Percentiles rank a stretch among this genome's conserved stretches.
phyloP scores from a whole-genome alignment of 2,113 vertebrate genomes.

The Tupaia tana region DNA sequence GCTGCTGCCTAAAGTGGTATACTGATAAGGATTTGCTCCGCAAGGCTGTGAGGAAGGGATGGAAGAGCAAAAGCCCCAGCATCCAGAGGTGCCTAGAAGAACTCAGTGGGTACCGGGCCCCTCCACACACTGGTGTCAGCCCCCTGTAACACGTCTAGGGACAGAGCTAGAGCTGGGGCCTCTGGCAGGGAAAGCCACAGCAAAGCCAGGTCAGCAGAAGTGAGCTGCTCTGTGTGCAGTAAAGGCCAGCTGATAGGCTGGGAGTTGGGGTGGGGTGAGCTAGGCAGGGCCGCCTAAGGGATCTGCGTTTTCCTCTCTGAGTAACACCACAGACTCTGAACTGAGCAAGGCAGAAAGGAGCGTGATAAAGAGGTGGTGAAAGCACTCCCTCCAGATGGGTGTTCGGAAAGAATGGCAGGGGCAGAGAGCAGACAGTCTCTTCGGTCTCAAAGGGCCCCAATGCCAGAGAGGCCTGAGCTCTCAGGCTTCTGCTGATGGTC shows the following conservation, averaged over 20 bases:
- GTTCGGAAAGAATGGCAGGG: no score
- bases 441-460: not conserved
- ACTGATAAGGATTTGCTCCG: not conserved
- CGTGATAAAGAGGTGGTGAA: no score
- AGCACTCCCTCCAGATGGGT: not conserved
- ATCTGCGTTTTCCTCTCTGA: not conserved
- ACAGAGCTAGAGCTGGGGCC: not conserved
- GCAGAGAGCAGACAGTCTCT: not conserved
- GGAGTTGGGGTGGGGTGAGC: not conserved
- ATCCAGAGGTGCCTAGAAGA: not conserved
- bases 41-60: not conserved
- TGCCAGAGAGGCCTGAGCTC: not conserved
- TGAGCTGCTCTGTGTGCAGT: not conserved
- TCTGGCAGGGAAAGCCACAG: not conserved
- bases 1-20: not conserved
- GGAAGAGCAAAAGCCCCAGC: not conserved
- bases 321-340: not conserved
- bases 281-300: not conserved
- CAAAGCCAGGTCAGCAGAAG: not conserved
- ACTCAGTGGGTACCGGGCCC: not conserved
- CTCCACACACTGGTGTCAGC: not conserved
- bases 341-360: not conserved
- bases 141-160: accelerated
- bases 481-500: accelerated
- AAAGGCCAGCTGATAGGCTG: not conserved